Percentiles rank a stretch among this genome's conserved stretches.
phyloP scores from a whole-genome alignment of 2,797 vertebrate genomes.

The Onychomys leucogaster region DNA sequence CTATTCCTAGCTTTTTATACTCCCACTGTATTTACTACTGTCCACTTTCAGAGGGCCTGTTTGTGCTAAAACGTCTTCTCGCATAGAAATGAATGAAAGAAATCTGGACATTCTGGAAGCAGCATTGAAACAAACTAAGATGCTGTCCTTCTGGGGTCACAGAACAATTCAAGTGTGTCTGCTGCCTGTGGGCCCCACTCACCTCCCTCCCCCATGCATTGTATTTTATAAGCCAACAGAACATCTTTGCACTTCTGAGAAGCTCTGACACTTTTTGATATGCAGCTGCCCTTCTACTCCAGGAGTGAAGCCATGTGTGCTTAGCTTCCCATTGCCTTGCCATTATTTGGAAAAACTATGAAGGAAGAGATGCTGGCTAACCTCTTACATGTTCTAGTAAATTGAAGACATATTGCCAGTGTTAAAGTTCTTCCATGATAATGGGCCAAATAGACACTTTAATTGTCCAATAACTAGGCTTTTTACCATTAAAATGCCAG shows the following conservation, averaged over 20 bases:
- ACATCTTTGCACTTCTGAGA: background rate
- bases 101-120: background rate
- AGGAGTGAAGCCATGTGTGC: background rate
- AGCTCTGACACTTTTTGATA: background rate
- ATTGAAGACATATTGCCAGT: background rate
- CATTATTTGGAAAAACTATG: background rate
- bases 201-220: background rate
- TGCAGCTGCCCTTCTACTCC: background rate
- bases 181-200: accelerated
- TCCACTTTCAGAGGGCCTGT: background rate
- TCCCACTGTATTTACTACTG: background rate
- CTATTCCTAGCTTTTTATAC: background rate
- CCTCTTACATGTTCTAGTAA: background rate
- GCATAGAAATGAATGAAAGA: background rate
- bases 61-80: background rate
- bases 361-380: background rate
- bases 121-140: background rate
- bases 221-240: background rate
- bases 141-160: background rate
- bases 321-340: background rate
- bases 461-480: background rate
- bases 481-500: background rate
- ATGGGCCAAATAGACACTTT: background rate
- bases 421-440: conserved; percentile 14
- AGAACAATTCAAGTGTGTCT: background rate